Conservation (phyloP, 2,888 invertebrate species). For the Pristionchus japonicus region DNA sequence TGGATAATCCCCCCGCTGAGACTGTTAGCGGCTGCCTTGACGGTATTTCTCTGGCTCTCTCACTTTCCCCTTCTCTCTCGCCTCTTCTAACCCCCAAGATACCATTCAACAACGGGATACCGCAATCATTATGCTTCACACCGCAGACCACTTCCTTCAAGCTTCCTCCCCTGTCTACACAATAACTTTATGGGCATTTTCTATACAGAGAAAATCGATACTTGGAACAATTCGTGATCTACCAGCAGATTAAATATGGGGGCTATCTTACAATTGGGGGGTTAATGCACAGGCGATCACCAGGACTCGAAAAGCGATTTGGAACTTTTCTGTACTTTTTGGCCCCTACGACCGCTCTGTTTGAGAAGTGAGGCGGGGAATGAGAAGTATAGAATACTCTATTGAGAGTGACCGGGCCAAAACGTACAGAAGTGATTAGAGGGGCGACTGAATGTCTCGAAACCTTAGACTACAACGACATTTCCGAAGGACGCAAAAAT, state of each 20-base stretch:
- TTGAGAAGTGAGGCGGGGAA: no score
- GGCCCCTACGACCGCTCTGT: no score
- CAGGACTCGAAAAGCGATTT: not conserved
- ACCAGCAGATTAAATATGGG: not conserved
- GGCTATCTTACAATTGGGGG: not conserved
- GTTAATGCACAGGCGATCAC: not conserved
- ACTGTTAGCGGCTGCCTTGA: not conserved
- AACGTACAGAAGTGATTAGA: not conserved
- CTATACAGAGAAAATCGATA: constrained; percentile 27
- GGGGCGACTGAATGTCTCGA: no score
- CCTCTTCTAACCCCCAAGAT: not conserved
- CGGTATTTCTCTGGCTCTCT: not conserved
- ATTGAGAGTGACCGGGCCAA: no score
- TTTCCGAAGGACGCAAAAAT: not conserved
- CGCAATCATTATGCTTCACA: not conserved
- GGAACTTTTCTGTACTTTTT: no score
- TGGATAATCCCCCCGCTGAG: constrained; percentile 37
- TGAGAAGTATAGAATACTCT: no score
- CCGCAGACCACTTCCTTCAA: not conserved
- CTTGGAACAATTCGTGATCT: not conserved
- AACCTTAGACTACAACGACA: not conserved
- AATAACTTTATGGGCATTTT: constrained; percentile 9
- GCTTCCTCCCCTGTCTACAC: not conserved
- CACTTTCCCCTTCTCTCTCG: not conserved
- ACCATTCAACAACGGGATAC: not conserved